These are phyloP conservation scores for Leptonema lineaticorne DNA, from an alignment of 1,140 invertebrate species.

Conservation along the genomic window DNA sequence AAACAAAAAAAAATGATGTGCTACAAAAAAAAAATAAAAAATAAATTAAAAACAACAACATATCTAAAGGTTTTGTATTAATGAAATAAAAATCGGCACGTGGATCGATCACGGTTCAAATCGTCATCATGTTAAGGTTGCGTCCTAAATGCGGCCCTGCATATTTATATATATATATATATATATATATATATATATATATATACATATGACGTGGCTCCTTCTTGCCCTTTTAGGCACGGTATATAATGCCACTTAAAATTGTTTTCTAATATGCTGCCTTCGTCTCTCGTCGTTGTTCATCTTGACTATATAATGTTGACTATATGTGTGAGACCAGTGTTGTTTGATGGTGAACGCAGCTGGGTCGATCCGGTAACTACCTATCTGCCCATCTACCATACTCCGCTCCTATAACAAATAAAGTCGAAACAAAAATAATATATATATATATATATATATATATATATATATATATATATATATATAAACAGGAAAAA, in stretches of 20 bases:
- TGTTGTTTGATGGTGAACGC: constrained; percentile 3
- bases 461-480: too few relatives aligned
- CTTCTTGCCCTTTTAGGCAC: constrained; percentile 7
- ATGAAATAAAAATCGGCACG: neutral
- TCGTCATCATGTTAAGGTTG: neutral
- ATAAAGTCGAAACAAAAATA: constrained; percentile 30
- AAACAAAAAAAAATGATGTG: too few relatives aligned
- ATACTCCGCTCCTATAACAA: constrained; percentile 22
- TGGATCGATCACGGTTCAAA: neutral
- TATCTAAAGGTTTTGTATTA: too few relatives aligned
- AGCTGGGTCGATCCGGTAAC: constrained; percentile 18
- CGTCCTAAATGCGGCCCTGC: neutral
- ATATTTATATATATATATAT: too few relatives aligned
- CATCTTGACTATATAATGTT: too few relatives aligned
- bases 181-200: too few relatives aligned
- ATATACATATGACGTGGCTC: neutral
- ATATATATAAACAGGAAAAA: constrained; percentile 10
- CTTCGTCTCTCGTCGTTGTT: too few relatives aligned
- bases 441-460: too few relatives aligned
- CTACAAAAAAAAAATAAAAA: too few relatives aligned
- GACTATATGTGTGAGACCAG: neutral
- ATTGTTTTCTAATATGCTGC: constrained; percentile 31
- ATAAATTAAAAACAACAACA: too few relatives aligned
- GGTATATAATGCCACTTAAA: constrained; percentile 27
- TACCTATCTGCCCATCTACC: constrained; percentile 18